Evolutionary conservation across 2,113 vertebrate genomes (phyloP).

Genomic region (Isurus oxyrinchus): DNA sequence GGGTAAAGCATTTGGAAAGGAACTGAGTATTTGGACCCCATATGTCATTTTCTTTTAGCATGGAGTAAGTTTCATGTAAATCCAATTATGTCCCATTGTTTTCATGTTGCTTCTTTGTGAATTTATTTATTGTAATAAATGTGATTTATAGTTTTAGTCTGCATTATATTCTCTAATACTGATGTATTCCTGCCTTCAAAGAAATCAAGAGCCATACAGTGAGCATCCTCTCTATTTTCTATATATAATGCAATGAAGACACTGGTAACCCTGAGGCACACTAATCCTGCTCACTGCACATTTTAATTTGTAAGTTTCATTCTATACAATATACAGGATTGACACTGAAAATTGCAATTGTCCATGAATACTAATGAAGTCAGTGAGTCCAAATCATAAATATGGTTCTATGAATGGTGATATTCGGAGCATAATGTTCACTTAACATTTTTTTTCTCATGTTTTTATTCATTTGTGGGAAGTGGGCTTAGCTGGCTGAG

Average conservation of each 20-base stretch:
- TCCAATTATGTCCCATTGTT: neutral
- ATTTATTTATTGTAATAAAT: neutral
- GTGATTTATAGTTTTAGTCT: neutral
- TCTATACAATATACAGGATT: neutral
- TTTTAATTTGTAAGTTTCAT: neutral
- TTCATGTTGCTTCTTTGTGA: neutral
- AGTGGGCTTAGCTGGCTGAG: too few relatives aligned
- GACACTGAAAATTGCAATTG: neutral
- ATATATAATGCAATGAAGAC: neutral
- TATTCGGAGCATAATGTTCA: too few relatives aligned
- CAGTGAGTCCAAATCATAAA: too few relatives aligned
- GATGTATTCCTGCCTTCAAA: neutral
- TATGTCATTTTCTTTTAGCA: neutral
- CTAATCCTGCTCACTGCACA: neutral
- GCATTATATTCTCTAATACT: neutral
- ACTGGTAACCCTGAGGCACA: neutral
- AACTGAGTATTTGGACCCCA: neutral
- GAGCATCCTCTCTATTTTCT: neutral
- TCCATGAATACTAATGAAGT: neutral
- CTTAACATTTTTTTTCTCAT: too few relatives aligned
- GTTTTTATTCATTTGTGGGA: too few relatives aligned
- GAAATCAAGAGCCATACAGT: neutral
- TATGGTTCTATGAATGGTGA: too few relatives aligned
- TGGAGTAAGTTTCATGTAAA: neutral
- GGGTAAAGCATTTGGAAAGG: neutral